phyloP scores from a whole-genome alignment of 30 jellyfish, hydroid and myxozoan species.

The Hydra vulgaris region DNA sequence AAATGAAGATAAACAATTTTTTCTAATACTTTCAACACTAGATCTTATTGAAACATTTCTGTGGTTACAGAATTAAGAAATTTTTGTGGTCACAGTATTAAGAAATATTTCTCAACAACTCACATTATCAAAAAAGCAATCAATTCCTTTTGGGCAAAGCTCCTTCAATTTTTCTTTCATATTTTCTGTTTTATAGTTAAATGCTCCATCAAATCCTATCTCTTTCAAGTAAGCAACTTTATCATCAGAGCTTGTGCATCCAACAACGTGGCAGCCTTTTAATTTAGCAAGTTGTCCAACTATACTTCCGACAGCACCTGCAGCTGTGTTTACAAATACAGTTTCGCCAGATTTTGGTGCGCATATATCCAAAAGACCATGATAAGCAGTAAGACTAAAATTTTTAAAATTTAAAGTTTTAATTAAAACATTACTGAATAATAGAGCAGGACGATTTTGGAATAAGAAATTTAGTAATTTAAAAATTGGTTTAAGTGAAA shows the following conservation, averaged over 20 bases:
- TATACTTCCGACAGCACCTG: constrained; percentile 88
- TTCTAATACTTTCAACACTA: too few relatives aligned
- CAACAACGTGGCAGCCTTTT: constrained; percentile 76
- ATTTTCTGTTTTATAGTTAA: constrained; percentile 52
- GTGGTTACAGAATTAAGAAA: too few relatives aligned
- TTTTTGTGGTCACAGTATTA: too few relatives aligned
- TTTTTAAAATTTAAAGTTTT: not conserved
- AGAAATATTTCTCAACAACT: not conserved
- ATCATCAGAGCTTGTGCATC: constrained; percentile 76
- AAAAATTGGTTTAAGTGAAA: too few relatives aligned
- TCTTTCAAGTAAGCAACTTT: constrained; percentile 62
- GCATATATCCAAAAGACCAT: constrained; percentile 64
- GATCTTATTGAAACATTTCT: too few relatives aligned
- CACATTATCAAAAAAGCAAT: constrained; percentile 82
- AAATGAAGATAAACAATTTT: too few relatives aligned
- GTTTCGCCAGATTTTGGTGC: constrained; percentile 69
- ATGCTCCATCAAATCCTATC: constrained; percentile 73
- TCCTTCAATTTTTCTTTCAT: constrained; percentile 36
- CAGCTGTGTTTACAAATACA: constrained; percentile 77
- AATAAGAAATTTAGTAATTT: not conserved
- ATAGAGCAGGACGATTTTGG: too few relatives aligned
- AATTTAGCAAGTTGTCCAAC: constrained; percentile 84
- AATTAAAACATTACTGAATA: not conserved
- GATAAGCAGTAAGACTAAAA: constrained; percentile 76
- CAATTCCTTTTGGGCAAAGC: constrained; percentile 85